Conservation (phyloP, 1,140 invertebrate species). For the Asobara japonica region DNA sequence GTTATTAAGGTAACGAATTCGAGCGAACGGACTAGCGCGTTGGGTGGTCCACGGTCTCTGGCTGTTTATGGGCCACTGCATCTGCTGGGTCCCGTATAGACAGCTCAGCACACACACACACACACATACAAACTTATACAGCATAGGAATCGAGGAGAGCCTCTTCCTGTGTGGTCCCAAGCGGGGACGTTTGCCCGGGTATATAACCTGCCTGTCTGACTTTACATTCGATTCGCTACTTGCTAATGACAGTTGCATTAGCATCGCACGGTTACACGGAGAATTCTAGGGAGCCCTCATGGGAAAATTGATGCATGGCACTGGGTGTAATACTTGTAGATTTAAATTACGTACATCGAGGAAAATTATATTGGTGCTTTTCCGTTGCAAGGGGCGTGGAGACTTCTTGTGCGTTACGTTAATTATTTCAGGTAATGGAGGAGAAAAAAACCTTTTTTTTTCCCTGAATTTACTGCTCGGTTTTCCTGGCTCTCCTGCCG, state of each 20-base stretch:
- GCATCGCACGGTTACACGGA: conserved; percentile 19
- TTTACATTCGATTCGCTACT: conserved; percentile 65
- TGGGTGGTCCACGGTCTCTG: conserved; percentile 60
- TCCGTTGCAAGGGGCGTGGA: background rate
- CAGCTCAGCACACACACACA: conserved; percentile 4
- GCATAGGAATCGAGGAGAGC: background rate
- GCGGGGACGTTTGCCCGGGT: background rate
- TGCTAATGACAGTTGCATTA: conserved; percentile 62
- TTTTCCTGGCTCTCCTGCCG: too few relatives aligned
- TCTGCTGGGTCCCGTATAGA: conserved; percentile 35
- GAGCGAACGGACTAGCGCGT: conserved; percentile 50
- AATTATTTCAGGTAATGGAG: too few relatives aligned
- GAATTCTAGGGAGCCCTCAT: background rate
- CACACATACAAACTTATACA: background rate
- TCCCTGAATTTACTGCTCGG: too few relatives aligned
- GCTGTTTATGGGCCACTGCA: conserved; percentile 65
- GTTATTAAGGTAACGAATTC: conserved; percentile 63
- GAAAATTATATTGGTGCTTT: background rate
- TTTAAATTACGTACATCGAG: background rate
- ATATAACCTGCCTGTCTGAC: conserved; percentile 52
- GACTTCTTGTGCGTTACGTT: background rate
- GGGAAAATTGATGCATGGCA: background rate
- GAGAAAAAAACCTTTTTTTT: too few relatives aligned
- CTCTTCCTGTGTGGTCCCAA: conserved; percentile 16
- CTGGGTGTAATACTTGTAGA: background rate